Conservation (phyloP, 2,888 invertebrate species). For the Troilus luridus region DNA sequence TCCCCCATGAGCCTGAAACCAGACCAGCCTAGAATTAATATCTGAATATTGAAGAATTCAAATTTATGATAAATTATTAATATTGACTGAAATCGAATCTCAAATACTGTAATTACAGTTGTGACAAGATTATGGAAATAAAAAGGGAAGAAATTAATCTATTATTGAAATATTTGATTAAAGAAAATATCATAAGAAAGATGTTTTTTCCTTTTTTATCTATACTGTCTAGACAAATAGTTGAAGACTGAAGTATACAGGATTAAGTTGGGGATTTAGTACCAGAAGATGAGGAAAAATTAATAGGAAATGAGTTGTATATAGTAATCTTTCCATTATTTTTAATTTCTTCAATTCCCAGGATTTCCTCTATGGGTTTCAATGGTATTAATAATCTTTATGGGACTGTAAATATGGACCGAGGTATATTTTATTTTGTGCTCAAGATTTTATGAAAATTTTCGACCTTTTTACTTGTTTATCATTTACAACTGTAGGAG, state of each 20-base stretch:
- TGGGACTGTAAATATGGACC: neutral
- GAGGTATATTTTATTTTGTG: too few relatives aligned
- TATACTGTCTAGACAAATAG: neutral
- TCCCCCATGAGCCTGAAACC: slow-evolving; percentile 45
- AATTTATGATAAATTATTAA: neutral
- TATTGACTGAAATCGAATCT: neutral
- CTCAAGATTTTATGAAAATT: too few relatives aligned
- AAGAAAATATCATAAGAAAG: neutral
- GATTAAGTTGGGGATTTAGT: neutral
- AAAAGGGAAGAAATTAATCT: neutral
- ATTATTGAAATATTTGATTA: neutral
- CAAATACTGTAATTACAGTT: neutral
- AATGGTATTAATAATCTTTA: neutral
- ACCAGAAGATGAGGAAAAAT: neutral
- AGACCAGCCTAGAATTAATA: neutral
- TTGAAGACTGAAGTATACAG: neutral
- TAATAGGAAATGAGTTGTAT: neutral
- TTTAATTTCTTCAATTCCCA: neutral
- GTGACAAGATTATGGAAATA: neutral
- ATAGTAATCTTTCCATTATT: neutral
- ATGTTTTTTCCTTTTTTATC: neutral
- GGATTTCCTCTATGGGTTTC: neutral
- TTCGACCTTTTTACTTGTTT: too few relatives aligned
- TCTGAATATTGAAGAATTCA: neutral
- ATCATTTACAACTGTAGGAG: too few relatives aligned